Evolutionary conservation across 2,888 invertebrate genomes (phyloP).

Genomic region (Gortyna flavago): DNA sequence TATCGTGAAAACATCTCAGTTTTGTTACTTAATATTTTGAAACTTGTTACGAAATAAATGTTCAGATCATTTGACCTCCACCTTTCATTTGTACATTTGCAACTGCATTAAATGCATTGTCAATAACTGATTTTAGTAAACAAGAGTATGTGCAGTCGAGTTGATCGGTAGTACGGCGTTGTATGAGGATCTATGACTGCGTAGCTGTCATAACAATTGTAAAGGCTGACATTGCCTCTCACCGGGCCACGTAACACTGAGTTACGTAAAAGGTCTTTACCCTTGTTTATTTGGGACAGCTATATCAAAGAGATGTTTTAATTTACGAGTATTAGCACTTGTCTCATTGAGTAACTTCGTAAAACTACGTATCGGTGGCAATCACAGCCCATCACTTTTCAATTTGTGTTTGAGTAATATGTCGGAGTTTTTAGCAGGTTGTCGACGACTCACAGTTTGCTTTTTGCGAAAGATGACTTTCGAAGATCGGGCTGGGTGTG

Average conservation of each 20-base stretch:
- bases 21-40: constrained; percentile 73
- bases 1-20: constrained; percentile 68
- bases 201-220: constrained; percentile 82
- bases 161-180: constrained; percentile 60
- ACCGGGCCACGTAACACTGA: constrained; percentile 83
- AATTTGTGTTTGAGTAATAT: constrained; percentile 78
- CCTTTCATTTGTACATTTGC: constrained; percentile 70
- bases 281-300: constrained; percentile 88
- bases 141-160: constrained; percentile 48
- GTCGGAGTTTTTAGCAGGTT: constrained; percentile 75
- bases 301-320: constrained; percentile 85
- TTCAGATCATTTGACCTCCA: constrained; percentile 75
- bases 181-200: constrained; percentile 74
- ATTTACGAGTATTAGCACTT: constrained; percentile 85
- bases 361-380: constrained; percentile 69
- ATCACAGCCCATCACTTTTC: constrained; percentile 77
- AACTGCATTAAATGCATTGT: constrained; percentile 57
- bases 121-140: constrained; percentile 50
- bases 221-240: constrained; percentile 89
- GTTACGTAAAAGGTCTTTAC: constrained; percentile 89
- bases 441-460: constrained; percentile 66
- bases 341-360: constrained; percentile 76
- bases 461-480: constrained; percentile 73
- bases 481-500: constrained; percentile 50
- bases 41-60: constrained; percentile 75